Evolutionary conservation across 1,140 invertebrate genomes (phyloP).

Genomic region (Asobara japonica): DNA sequence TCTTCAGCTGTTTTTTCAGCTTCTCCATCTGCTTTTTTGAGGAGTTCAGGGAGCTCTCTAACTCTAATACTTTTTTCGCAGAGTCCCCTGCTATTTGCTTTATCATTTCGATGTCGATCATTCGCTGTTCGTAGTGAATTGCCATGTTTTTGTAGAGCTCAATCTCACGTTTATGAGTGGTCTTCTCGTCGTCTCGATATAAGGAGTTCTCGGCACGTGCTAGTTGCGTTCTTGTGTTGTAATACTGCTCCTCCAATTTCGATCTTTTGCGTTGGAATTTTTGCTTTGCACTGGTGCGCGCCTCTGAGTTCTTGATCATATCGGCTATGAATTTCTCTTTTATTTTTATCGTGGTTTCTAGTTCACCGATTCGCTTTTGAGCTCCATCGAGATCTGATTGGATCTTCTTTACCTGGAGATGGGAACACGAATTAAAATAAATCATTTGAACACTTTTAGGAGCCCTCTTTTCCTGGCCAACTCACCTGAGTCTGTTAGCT

Average conservation of each 20-base stretch:
- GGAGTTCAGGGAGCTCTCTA: slow-evolving; percentile 73
- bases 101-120: slow-evolving; percentile 72
- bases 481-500: slow-evolving; percentile 66
- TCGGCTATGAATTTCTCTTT: slow-evolving; percentile 83
- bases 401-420: slow-evolving; percentile 61
- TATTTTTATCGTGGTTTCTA: slow-evolving; percentile 77
- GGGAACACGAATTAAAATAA: too few relatives aligned
- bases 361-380: slow-evolving; percentile 78
- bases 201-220: slow-evolving; percentile 56
- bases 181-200: slow-evolving; percentile 55
- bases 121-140: slow-evolving; percentile 69
- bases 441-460: too few relatives aligned
- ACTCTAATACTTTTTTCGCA: slow-evolving; percentile 73
- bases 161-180: slow-evolving; percentile 63
- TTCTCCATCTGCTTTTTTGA: slow-evolving; percentile 78
- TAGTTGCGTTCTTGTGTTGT: slow-evolving; percentile 67
- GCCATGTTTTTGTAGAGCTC: slow-evolving; percentile 70
- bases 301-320: slow-evolving; percentile 76
- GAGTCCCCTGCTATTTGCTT: slow-evolving; percentile 72
- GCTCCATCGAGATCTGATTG: slow-evolving; percentile 74
- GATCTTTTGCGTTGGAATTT: slow-evolving; percentile 77
- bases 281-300: slow-evolving; percentile 75
- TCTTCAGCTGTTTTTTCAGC: slow-evolving; percentile 78
- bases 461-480: too few relatives aligned
- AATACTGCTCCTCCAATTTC: slow-evolving; percentile 73